Evolutionary conservation across 2,113 vertebrate species (phyloP), one percentile per base, ranked within the genome.

Genomic region (Sterna hirundo): DNA sequence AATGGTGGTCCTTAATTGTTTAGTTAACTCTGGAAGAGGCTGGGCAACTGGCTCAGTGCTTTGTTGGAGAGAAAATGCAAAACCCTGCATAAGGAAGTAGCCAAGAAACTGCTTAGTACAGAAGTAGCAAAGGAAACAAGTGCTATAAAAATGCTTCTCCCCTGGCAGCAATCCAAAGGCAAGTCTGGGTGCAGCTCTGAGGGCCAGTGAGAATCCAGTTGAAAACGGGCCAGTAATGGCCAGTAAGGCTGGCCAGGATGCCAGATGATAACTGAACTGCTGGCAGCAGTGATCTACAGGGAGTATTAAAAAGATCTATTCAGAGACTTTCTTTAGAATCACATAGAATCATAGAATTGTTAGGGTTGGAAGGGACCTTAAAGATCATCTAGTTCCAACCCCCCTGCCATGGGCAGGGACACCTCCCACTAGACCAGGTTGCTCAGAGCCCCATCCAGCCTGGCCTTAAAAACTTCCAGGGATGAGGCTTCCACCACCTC

Each of bases 111-210:
- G 10, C 27, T 78, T 77, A 3, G 6, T 66, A 83, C 54, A 88
- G 66, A 90, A 93, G 19, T 17, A 92, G 70, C n/a, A 52, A 90
- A 96, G 60, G 77, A 83, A 83, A 72, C 14, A 86, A 93, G 27
- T 51, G 47, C 61, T 71, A 40, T 89, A 90, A 95, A 96, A 93
- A 84, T 91, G 26, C 65, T 90, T 93, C 46, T 78, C 76, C 77
- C 71, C 40, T 82, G 88, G 36, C 52, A 93, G 77, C 76, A 68
- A 61, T 79, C 74, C 64, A 61, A 72, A 65, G 30, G 75, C 49
- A 87, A 49, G 74, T 66, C 40, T 49, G 62, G 36, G 21, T 72
- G 66, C 44, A 72, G 40, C 19, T 91, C 51, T 40, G 61, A 93
- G 65, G 19, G 27, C 8, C n/a, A 60, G 36, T 21, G 72, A 55